These are phyloP conservation scores for Dromococcyx pavoninus DNA, from an alignment of 2,797 vertebrate species.

Conservation along the genomic window DNA sequence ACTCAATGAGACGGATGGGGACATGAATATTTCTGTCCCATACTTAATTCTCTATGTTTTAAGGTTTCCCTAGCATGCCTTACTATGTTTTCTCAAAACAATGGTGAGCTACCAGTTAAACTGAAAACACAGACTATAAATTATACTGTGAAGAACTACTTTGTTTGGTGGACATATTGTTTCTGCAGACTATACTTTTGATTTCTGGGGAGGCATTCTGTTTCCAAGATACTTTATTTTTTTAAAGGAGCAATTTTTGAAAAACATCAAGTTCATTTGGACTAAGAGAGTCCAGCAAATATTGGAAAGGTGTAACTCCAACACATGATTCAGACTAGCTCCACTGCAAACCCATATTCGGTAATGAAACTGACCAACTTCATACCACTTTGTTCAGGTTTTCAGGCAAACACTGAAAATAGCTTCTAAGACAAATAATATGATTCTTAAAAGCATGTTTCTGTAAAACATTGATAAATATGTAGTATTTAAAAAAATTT, in stretches of 20 bases:
- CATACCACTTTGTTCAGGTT: not conserved
- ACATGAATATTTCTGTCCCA: conserved; percentile 45
- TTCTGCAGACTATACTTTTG: not conserved
- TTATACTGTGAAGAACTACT: not conserved
- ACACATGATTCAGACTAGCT: not conserved
- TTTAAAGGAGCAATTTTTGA: not conserved
- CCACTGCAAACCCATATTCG: not conserved
- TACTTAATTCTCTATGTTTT: conserved; percentile 20
- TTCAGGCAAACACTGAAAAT: not conserved
- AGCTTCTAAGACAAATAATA: not conserved
- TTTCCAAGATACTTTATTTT: not conserved
- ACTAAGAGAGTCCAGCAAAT: not conserved
- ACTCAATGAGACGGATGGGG: conserved; percentile 34
- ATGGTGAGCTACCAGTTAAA: not conserved
- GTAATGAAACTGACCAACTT: not conserved
- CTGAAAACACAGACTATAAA: not conserved
- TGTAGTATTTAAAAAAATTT: not conserved
- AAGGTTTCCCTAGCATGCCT: not conserved
- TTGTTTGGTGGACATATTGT: not conserved
- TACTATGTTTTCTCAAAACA: not conserved
- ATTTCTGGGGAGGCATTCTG: not conserved
- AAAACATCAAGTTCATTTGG: not conserved
- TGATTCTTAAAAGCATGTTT: not conserved
- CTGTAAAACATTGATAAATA: not conserved
- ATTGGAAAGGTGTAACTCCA: not conserved